Percentiles rank a stretch among this genome's conserved stretches.
These are phyloP conservation scores for Drosophila kuntzei DNA, from an alignment of 2,888 invertebrate genomes.

Conservation along the genomic window DNA sequence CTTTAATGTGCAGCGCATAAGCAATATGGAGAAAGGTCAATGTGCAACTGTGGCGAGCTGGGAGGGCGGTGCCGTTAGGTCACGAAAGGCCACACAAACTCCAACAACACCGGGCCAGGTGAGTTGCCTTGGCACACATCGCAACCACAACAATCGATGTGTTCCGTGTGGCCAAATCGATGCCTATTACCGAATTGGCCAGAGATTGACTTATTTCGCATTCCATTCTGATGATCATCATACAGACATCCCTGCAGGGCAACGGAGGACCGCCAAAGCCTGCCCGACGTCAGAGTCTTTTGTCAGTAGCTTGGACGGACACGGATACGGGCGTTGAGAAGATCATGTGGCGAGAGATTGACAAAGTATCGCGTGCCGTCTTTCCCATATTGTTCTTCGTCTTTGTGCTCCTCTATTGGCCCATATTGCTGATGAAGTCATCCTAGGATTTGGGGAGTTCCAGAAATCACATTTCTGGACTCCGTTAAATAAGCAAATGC, in stretches of 20 bases:
- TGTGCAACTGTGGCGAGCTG: constrained; percentile 89
- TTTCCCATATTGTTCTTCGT: constrained; percentile 92
- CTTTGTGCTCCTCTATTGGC: constrained; percentile 92
- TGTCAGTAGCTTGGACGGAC: constrained; percentile 89
- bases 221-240: not conserved
- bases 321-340: constrained; percentile 90
- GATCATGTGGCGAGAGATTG: constrained; percentile 92
- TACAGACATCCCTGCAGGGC: constrained; percentile 85
- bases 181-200: constrained; percentile 11
- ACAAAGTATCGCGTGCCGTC: constrained; percentile 90
- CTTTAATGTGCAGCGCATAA: constrained; percentile 86
- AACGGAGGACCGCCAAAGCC: constrained; percentile 85
- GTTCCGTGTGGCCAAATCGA: constrained; percentile 15
- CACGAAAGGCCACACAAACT: constrained; percentile 87
- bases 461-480: constrained; percentile 84
- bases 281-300: constrained; percentile 84
- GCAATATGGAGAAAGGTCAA: constrained; percentile 89
- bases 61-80: constrained; percentile 88
- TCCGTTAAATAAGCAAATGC: constrained; percentile 77
- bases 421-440: constrained; percentile 90
- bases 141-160: constrained; percentile 32
- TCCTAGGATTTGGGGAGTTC: constrained; percentile 85
- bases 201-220: not conserved
- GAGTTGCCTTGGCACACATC: constrained; percentile 49
- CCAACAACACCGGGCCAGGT: constrained; percentile 86